Conservation (phyloP, 2,797 vertebrate species). For the Phrynocephalus guinanensis region DNA sequence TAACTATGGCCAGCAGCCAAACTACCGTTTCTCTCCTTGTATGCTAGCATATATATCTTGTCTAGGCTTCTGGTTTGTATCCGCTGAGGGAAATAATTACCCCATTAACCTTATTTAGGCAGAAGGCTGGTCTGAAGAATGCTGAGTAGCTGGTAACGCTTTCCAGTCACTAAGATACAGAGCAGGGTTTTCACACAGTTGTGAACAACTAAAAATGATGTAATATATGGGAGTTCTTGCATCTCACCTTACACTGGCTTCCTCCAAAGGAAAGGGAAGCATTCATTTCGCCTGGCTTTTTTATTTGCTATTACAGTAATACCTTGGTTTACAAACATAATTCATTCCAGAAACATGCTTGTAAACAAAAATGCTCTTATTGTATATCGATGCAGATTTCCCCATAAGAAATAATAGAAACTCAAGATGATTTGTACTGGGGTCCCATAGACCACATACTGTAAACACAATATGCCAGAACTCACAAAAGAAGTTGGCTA, state of each 20-base stretch:
- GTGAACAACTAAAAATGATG: not conserved
- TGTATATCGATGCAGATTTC: no score
- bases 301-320: slow-evolving; percentile 14
- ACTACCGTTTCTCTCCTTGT: not conserved
- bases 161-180: not conserved
- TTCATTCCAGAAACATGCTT: no score
- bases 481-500: no score
- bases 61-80: accelerated
- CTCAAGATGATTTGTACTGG: no score
- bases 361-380: no score
- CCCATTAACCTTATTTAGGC: not conserved
- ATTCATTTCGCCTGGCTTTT: not conserved
- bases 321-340: no score
- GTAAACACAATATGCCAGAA: no score
- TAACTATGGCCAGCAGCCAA: not conserved
- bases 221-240: not conserved
- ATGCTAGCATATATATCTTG: not conserved
- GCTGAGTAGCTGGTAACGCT: not conserved
- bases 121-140: not conserved
- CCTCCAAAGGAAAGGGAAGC: not conserved
- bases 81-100: not conserved
- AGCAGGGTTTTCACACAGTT: not conserved
- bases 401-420: no score
- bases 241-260: not conserved
- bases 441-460: no score